phyloP scores from a whole-genome alignment of 2,113 vertebrate genomes.

The Pampusana beccarii region DNA sequence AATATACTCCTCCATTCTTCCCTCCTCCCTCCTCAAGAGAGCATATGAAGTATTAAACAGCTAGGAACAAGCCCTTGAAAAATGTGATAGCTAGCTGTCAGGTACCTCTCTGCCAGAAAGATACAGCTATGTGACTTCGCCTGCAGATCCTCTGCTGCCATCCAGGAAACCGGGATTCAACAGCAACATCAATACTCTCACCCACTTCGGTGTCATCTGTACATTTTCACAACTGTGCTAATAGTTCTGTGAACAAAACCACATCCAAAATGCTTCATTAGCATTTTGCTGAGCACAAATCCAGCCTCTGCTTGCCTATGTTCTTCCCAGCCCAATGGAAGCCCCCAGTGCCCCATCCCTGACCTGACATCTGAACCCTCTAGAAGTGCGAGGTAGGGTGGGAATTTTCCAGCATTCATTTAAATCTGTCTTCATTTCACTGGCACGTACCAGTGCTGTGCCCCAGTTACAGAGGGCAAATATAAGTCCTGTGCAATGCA shows the following conservation, averaged over 20 bases:
- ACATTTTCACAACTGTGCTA: background rate
- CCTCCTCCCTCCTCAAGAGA: slow-evolving; percentile 53
- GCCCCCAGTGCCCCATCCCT: background rate
- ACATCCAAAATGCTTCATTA: background rate
- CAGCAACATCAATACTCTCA: background rate
- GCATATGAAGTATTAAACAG: slow-evolving; percentile 43
- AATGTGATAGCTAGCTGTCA: slow-evolving; percentile 47
- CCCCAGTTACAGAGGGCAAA: background rate
- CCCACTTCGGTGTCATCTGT: background rate
- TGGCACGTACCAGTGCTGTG: background rate
- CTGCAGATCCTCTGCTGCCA: background rate
- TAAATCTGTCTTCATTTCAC: background rate
- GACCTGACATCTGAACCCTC: background rate
- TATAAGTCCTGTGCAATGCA: background rate
- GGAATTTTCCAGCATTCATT: background rate
- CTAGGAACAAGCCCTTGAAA: slow-evolving; percentile 46
- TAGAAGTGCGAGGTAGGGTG: background rate
- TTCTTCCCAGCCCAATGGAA: background rate
- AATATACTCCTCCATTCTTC: slow-evolving; percentile 54
- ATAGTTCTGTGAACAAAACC: background rate
- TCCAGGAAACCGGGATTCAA: background rate
- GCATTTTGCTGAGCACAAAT: background rate
- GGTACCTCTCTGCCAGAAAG: background rate
- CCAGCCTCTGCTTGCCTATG: background rate
- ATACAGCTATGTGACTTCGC: background rate